Evolutionary conservation across 2,888 invertebrate species (phyloP).

Genomic region (Philopedon plagiatum): DNA sequence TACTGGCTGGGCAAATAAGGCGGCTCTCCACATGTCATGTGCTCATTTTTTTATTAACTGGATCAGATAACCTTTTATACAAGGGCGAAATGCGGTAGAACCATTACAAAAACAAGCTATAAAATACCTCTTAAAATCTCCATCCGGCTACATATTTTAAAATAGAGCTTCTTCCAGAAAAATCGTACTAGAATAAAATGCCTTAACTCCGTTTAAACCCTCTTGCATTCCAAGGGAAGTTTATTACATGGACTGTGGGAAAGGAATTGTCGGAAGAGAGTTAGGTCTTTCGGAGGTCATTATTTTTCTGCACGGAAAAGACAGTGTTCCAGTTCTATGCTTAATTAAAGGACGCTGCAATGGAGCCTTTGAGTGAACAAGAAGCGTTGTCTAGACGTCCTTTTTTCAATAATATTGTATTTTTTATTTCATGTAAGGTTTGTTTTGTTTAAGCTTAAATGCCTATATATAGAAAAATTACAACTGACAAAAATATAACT

Average conservation of each 20-base stretch:
- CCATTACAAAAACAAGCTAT: not conserved
- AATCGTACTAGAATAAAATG: not conserved
- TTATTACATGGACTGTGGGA: not conserved
- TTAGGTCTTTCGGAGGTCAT: not conserved
- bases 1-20: too few relatives aligned
- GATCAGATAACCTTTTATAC: too few relatives aligned
- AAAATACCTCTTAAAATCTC: not conserved
- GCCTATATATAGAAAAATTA: too few relatives aligned
- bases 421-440: too few relatives aligned
- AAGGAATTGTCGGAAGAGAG: not conserved
- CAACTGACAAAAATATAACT: too few relatives aligned
- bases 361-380: not conserved
- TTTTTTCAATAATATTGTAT: not conserved
- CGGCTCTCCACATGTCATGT: too few relatives aligned
- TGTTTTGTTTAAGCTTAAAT: too few relatives aligned
- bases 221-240: slow-evolving; percentile 1
- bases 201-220: not conserved
- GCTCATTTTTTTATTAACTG: too few relatives aligned
- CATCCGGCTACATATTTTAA: not conserved
- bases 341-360: not conserved
- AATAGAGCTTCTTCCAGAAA: not conserved
- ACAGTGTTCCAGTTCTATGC: slow-evolving; percentile 1
- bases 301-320: slow-evolving; percentile 4
- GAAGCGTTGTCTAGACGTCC: not conserved
- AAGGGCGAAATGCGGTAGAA: too few relatives aligned